phyloP scores from a whole-genome alignment of 1,140 invertebrate species.

The Drosophila bocki region DNA sequence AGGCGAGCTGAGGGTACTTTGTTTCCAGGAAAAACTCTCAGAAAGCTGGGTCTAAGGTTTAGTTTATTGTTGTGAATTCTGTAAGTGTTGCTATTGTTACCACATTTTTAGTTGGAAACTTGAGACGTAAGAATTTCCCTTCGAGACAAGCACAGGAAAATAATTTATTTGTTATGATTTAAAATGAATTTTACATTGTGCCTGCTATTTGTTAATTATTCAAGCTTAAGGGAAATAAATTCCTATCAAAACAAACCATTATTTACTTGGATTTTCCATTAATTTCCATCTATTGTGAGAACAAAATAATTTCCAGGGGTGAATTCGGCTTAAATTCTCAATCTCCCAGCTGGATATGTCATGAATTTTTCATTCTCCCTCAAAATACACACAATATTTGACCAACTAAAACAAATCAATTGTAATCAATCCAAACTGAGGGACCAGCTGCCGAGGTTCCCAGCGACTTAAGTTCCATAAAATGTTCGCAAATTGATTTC shows the following conservation, averaged over 20 bases:
- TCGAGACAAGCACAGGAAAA: too few species aligned
- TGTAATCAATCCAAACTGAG: slow-evolving; percentile 25
- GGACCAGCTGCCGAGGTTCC: slow-evolving; percentile 45
- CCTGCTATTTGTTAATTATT: background rate
- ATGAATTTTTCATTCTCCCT: background rate
- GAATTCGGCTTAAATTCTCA: background rate
- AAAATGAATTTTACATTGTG: background rate
- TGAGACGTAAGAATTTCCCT: background rate
- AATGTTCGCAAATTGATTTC: slow-evolving; percentile 37
- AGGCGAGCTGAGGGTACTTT: background rate
- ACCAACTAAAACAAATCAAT: slow-evolving; percentile 37
- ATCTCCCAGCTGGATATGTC: slow-evolving; percentile 14
- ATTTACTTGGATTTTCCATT: background rate
- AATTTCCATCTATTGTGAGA: background rate
- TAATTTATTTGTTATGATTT: background rate
- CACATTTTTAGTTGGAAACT: background rate
- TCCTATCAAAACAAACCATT: slow-evolving; percentile 1
- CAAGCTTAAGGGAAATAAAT: background rate
- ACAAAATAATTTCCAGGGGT: background rate
- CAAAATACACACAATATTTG: slow-evolving; percentile 3
- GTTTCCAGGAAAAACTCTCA: slow-evolving; percentile 8
- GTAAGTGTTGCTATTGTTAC: background rate
- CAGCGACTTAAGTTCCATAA: slow-evolving; percentile 28
- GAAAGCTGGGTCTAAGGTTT: background rate
- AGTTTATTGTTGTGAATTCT: slow-evolving; percentile 3